Base-by-base conservation (phyloP, 2,113 vertebrate genomes). In the Nicator chloris region DNA sequence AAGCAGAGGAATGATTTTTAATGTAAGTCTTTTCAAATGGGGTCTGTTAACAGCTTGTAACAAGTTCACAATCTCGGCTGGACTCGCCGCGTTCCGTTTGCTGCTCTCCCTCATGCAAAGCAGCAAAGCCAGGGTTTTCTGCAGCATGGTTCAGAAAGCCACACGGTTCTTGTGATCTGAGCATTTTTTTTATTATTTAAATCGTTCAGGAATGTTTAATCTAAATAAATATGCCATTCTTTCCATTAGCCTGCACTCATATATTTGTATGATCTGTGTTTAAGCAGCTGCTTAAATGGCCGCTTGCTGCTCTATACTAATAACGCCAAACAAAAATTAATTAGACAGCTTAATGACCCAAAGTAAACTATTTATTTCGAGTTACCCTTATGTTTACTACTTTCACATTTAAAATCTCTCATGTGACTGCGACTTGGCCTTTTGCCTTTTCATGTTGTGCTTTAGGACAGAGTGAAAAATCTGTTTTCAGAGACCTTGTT, bases 191-290 rank as follows among this genome's bases (percentile, higher is more conserved):
- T 8, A 26, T n/a, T n/a, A 50, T 76, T 59, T 84, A 39, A 86
- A 86, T 93, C 59, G 64, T 75, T 94, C 82, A 83, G 94, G 82
- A 95, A 91, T 91, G 81, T 82, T 95, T 94, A 76, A 88, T 85
- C 73, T 96, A 97, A 97, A 95, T 93, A 97, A 95, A 92, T 86
- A 91, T 47, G 77, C 64, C 51, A 86, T 91, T 96, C 83, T 94
- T 95, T 93, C 91, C 86, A 81, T 90, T 93, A 82, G 86, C 80
- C 81, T 73, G 1, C 76, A 51, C 53, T 91, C 56, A 27, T 93
- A 44, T 95, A 78, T 93, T 91, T 93, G 57, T 71, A 61, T 26
- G 90, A 78, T 57, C 70, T 90, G 56, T 68, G 57, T 82, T 93
- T 86, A 83, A 95, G 86, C 75, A 81, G 88, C 93, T 95, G 57